Conservation (phyloP, 1,140 invertebrate species). For the Calliopsis andreniformis region DNA sequence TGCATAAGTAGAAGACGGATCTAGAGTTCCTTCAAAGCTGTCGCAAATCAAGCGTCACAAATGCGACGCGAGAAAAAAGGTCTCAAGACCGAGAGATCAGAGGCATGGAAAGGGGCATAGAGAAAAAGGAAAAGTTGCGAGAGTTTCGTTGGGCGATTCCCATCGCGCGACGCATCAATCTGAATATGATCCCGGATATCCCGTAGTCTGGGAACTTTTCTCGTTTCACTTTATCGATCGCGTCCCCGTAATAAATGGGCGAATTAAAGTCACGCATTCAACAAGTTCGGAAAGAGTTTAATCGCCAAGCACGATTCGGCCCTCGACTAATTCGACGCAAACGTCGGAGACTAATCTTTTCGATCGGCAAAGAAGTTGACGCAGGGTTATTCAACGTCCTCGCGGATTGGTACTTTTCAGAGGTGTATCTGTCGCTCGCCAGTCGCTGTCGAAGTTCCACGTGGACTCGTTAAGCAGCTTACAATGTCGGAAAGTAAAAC, state of each 20-base stretch:
- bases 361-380: conserved; percentile 15
- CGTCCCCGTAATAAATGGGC: neutral
- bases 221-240: conserved; percentile 31
- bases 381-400: conserved; percentile 15
- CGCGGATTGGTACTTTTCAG: neutral
- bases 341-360: conserved; percentile 13
- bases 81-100: too few species aligned
- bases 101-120: too few species aligned
- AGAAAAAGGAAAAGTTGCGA: neutral
- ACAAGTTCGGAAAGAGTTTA: conserved; percentile 32
- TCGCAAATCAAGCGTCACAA: too few species aligned
- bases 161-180: neutral
- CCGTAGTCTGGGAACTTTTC: conserved; percentile 2
- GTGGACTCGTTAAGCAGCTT: conserved; percentile 5
- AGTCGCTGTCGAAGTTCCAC: conserved; percentile 7
- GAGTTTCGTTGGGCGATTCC: too few species aligned
- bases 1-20: too few species aligned
- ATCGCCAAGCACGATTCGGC: conserved; percentile 16
- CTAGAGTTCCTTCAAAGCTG: too few species aligned
- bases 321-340: conserved; percentile 16
- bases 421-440: neutral
- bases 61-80: too few species aligned
- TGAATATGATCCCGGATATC: conserved; percentile 6
- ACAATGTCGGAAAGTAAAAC: neutral
- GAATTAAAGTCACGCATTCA: conserved; percentile 33